A percentile compares a stretch with the other conserved stretches of the same genome.
Evolutionary conservation across 2,888 invertebrate genomes (phyloP).

Genomic region (Hermaeophaga mercurialis): DNA sequence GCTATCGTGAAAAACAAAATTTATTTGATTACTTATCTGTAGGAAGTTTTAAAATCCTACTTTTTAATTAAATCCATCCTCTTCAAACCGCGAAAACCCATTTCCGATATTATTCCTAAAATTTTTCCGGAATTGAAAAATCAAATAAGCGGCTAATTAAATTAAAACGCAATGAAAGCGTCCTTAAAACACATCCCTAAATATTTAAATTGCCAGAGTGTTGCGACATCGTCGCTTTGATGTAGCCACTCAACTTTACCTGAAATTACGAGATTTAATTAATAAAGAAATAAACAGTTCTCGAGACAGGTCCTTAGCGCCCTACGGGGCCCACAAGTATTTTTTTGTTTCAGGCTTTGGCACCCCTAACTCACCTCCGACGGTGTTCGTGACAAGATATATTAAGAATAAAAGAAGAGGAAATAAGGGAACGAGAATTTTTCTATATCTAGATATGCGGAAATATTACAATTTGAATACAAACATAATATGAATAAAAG

Average conservation of each 20-base stretch:
- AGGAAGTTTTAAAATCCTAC: no score
- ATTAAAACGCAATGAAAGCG: constrained; percentile 30
- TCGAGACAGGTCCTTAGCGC: constrained; percentile 39
- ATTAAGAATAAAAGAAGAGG: constrained; percentile 30
- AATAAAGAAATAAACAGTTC: constrained; percentile 40
- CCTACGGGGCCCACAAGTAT: constrained; percentile 36
- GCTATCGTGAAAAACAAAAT: no score
- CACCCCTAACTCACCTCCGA: constrained; percentile 36
- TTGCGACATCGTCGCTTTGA: constrained; percentile 34
- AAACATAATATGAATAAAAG: no score
- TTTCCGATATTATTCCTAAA: no score
- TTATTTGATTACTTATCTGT: no score
- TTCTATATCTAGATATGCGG: constrained; percentile 12
- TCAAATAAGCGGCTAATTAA: constrained; percentile 32
- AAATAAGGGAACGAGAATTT: constrained; percentile 10
- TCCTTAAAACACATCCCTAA: constrained; percentile 24
- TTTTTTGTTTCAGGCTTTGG: constrained; percentile 38
- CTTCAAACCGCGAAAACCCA: no score
- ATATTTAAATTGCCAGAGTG: constrained; percentile 35
- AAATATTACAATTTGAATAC: no score
- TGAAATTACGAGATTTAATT: constrained; percentile 41
- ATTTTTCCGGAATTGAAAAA: constrained; percentile 11
- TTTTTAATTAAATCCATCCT: no score
- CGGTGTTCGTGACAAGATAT: constrained; percentile 38
- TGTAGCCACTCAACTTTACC: constrained; percentile 39